Conservation (phyloP, 37 sponge, comb jelly and placozoan species). For the Bolinopsis microptera region DNA sequence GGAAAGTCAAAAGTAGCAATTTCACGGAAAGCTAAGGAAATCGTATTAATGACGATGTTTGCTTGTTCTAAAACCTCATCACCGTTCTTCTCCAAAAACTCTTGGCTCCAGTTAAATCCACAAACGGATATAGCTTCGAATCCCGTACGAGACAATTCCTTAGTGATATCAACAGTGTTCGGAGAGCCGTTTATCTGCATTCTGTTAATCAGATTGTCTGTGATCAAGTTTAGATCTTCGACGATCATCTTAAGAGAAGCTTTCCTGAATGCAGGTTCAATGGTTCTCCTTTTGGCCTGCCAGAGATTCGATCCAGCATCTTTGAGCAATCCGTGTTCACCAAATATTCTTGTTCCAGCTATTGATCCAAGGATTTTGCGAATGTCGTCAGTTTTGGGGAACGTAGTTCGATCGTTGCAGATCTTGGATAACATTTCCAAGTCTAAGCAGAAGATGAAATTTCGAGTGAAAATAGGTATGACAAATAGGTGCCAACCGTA, state of each 20-base stretch:
- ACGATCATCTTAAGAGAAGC: background rate
- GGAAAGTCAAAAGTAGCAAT: background rate
- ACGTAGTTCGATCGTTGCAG: background rate
- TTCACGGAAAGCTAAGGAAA: background rate
- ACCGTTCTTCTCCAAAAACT: background rate
- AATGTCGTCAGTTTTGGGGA: background rate
- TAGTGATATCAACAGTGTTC: conserved; percentile 10
- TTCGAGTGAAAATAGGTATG: background rate
- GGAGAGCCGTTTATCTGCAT: background rate
- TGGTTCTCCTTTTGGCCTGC: background rate
- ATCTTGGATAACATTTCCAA: background rate
- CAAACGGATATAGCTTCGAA: background rate
- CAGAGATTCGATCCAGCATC: conserved; percentile 2
- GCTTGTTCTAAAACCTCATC: background rate
- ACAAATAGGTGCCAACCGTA: background rate
- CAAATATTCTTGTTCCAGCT: conserved; percentile 10
- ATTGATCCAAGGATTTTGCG: background rate
- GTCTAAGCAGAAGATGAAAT: background rate
- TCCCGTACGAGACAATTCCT: background rate
- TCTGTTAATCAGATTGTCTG: background rate
- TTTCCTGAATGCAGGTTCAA: conserved; percentile 44
- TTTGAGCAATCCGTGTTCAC: conserved; percentile 30
- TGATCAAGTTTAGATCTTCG: background rate
- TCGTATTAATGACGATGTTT: background rate
- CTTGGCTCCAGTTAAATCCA: background rate